Conservation (phyloP, 2,113 vertebrate genomes). For the Ibidorhyncha struthersii region DNA sequence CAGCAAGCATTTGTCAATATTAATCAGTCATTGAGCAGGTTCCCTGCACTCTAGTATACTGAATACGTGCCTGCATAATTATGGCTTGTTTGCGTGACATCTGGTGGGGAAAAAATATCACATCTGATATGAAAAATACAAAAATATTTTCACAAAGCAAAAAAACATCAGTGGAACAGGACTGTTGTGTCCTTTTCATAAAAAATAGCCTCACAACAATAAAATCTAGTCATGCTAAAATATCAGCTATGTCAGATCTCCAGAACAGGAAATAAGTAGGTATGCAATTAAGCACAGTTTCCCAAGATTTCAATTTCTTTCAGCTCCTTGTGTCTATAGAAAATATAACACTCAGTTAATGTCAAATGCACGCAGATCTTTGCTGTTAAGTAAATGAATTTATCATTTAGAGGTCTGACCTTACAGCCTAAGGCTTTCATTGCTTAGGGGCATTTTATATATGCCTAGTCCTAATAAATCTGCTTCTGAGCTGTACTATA, state of each 20-base stretch:
- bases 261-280: slow-evolving; percentile 13
- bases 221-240: background rate
- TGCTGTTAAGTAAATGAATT: slow-evolving; percentile 42
- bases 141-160: slow-evolving; percentile 29
- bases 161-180: background rate
- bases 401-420: background rate
- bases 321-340: background rate
- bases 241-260: background rate
- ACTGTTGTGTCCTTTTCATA: background rate
- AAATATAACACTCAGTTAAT: slow-evolving; percentile 30
- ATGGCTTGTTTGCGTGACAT: slow-evolving; percentile 23
- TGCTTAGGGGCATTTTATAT: background rate
- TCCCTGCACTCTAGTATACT: background rate
- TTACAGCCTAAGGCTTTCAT: background rate
- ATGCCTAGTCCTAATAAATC: background rate
- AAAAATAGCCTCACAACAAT: background rate
- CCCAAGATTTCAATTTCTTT: background rate
- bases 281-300: slow-evolving; percentile 35
- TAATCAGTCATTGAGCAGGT: slow-evolving; percentile 41
- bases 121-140: background rate
- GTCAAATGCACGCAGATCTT: background rate
- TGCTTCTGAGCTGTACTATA: background rate
- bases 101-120: slow-evolving; percentile 18
- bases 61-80: slow-evolving; percentile 7
- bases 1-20: slow-evolving; percentile 7